A percentile compares a stretch with the other conserved stretches of the same genome.
Conservation (phyloP, 1,140 invertebrate genomes). For the Campoletis sonorensis region DNA sequence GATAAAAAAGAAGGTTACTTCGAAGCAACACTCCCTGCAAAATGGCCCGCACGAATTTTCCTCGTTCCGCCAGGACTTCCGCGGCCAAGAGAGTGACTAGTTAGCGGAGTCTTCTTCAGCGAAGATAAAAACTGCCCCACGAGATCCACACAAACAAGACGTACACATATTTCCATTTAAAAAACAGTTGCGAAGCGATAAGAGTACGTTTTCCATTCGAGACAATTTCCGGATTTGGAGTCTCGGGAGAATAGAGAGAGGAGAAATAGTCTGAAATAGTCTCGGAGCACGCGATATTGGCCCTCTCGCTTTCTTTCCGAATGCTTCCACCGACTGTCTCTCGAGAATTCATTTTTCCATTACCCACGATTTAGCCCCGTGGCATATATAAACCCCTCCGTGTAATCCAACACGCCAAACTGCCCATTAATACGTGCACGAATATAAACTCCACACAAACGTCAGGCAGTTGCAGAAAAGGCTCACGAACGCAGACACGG, state of each 20-base stretch:
- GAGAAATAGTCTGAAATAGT: conserved; percentile 28
- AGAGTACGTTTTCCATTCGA: conserved; percentile 45
- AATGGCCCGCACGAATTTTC: too few relatives aligned
- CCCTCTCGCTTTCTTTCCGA: background rate
- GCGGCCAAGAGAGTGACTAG: background rate
- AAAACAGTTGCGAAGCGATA: conserved; percentile 33
- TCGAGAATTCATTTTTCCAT: conserved; percentile 25
- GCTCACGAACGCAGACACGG: too few relatives aligned
- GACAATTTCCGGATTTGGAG: conserved; percentile 50
- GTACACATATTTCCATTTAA: background rate
- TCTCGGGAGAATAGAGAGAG: background rate
- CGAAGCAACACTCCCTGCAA: too few relatives aligned
- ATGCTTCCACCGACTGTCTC: background rate
- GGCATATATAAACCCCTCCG: background rate
- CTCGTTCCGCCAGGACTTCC: too few relatives aligned
- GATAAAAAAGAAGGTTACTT: too few relatives aligned
- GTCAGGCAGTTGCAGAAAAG: background rate
- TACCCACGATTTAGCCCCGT: background rate
- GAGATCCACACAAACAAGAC: conserved; percentile 33
- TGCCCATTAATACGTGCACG: conserved; percentile 2
- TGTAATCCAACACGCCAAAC: background rate
- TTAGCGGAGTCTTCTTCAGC: too few relatives aligned
- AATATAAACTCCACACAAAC: background rate
- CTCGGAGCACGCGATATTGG: conserved; percentile 4
- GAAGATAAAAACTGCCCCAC: too few relatives aligned